Percentiles rank a stretch among this genome's conserved stretches.
Evolutionary conservation across 2,797 vertebrate genomes (phyloP).

Genomic region (Smutsia temminckii): DNA sequence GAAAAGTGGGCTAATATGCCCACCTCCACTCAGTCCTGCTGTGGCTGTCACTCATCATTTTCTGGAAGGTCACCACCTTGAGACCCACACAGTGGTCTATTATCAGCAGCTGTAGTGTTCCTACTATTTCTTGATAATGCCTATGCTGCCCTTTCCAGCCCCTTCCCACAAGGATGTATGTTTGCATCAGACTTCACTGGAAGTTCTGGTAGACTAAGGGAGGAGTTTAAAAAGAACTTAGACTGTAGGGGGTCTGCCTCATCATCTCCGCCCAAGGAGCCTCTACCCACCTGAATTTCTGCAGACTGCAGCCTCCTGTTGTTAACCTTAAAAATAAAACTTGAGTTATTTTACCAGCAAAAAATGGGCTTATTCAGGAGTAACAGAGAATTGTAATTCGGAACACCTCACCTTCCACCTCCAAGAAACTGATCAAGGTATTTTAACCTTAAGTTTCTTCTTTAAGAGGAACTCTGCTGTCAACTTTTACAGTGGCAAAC

Average conservation of each 20-base stretch:
- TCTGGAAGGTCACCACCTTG: not conserved
- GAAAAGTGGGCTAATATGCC: not conserved
- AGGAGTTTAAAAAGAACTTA: not conserved
- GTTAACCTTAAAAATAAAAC: no score
- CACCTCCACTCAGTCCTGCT: not conserved
- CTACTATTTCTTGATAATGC: not conserved
- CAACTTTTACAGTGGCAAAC: not conserved
- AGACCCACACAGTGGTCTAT: not conserved
- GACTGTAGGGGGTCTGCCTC: not conserved
- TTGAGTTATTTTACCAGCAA: no score
- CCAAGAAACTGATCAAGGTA: not conserved
- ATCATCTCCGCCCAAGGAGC: rapidly evolving
- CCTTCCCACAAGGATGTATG: not conserved
- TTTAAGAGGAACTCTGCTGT: not conserved
- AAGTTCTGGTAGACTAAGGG: not conserved
- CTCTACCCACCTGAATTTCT: not conserved
- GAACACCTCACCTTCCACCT: not conserved
- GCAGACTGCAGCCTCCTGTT: not conserved
- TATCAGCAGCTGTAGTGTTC: no score
- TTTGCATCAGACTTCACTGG: not conserved
- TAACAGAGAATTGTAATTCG: no score
- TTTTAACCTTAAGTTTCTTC: conserved; percentile 1
- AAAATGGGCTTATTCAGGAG: no score
- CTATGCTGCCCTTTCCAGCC: not conserved
- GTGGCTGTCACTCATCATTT: not conserved